Percentiles rank a stretch among this genome's conserved stretches.
Evolutionary conservation across 2,888 invertebrate species (phyloP).

Genomic region (Ganaspis brasiliensis): DNA sequence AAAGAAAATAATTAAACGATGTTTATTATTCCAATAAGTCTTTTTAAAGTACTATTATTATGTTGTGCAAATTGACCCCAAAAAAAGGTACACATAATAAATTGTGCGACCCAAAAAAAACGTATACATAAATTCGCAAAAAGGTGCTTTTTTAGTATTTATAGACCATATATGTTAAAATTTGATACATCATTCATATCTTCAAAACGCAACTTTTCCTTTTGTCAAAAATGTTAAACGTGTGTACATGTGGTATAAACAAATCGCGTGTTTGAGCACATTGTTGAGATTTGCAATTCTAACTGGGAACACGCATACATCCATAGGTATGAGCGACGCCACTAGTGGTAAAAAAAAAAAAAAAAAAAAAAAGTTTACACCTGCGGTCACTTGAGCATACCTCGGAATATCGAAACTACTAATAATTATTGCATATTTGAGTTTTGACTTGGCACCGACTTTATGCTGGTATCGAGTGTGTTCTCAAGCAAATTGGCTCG

Average conservation of each 20-base stretch:
- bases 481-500: slow-evolving; percentile 74
- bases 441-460: slow-evolving; percentile 53
- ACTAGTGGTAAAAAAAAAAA: background rate
- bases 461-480: slow-evolving; percentile 51
- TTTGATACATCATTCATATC: background rate
- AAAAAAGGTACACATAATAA: too few species aligned
- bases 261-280: slow-evolving; percentile 40
- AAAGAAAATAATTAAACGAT: too few species aligned
- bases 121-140: too few species aligned
- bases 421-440: slow-evolving; percentile 63
- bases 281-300: slow-evolving; percentile 40
- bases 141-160: too few species aligned
- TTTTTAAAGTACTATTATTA: too few species aligned
- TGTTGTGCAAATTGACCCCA: too few species aligned
- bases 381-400: slow-evolving; percentile 20
- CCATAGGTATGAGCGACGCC: slow-evolving; percentile 23
- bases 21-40: too few species aligned
- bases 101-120: too few species aligned
- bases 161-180: too few species aligned
- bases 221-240: slow-evolving; percentile 5
- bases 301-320: slow-evolving; percentile 32
- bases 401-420: slow-evolving; percentile 48
- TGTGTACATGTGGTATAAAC: background rate
- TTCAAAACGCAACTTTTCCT: background rate
- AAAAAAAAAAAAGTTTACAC: slow-evolving; percentile 13